A percentile compares a stretch with the other conserved stretches of the same genome.
phyloP scores from a whole-genome alignment of 2,888 invertebrate species.

The Spisula subtruncata region DNA sequence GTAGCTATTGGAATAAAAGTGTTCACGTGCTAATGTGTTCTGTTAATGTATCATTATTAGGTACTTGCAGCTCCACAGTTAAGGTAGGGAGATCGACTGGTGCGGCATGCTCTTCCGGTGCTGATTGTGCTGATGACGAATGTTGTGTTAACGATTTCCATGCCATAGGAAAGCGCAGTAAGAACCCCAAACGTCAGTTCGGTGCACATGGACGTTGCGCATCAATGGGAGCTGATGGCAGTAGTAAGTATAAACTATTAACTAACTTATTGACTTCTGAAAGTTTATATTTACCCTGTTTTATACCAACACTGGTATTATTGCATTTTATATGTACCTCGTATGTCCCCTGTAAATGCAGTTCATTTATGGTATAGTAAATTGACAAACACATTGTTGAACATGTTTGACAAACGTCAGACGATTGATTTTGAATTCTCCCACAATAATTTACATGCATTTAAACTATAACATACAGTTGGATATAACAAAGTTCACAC shows the following conservation, averaged over 20 bases:
- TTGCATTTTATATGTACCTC: no score
- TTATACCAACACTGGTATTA: no score
- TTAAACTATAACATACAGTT: no score
- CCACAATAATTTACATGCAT: no score
- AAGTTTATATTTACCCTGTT: not conserved
- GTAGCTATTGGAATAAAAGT: not conserved
- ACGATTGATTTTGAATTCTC: no score
- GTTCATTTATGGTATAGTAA: no score
- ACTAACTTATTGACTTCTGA: no score
- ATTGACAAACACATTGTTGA: no score
- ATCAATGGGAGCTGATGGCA: conserved; percentile 58
- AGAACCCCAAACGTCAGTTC: not conserved
- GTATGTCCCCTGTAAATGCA: no score
- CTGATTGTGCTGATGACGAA: conserved; percentile 61
- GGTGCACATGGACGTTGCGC: conserved; percentile 51
- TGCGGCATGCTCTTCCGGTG: conserved; percentile 54
- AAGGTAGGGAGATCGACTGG: not conserved
- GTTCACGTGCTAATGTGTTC: not conserved
- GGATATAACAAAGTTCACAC: no score
- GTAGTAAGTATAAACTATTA: conserved; percentile 33
- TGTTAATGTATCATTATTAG: not conserved
- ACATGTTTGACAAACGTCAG: no score
- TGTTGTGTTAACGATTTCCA: conserved; percentile 67
- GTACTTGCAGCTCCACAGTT: not conserved
- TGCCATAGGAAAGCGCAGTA: conserved; percentile 65